Base-by-base conservation (phyloP, 2,113 vertebrate genomes). In the Dissostichus mawsoni region DNA sequence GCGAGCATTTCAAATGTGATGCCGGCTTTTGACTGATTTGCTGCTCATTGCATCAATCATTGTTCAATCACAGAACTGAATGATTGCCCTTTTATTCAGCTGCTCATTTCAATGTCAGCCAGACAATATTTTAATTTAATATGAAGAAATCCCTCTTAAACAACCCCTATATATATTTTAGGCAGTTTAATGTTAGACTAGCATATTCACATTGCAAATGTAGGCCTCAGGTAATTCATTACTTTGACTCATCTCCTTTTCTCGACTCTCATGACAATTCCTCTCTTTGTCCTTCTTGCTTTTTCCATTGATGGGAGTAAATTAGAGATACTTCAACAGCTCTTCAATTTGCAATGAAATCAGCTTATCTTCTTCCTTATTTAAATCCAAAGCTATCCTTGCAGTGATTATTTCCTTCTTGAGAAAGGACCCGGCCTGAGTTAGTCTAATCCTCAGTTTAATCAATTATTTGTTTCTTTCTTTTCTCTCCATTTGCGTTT, bases 1-100 rank as follows among this genome's bases (percentile, higher is more conserved):
- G 62, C 2, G 3, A 11, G 53, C 63, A 48, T 59, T 85, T 59
- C 18, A 76, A 87, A 84, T 55, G 72, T 65, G 52, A 74, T 36
- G 8, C 57, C 6, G 63, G 58, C 58, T 18, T 13, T 3, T 25
- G 25, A 73, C 29, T 68, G 76, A 81, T 81, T 85, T 70, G 52
- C 74, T 25, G 48, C 59, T 65, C 56, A 8, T 9, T 41, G 33
- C 8, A 66, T 82, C 82, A 52, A 51, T 84, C 82, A 59, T 36
- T 55, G 69, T 70, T 80, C 68, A 69, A 41, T 76, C 70, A 68
- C 61, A 50, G n/a, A 74, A 36, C 68, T 80, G 61, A 77, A 20
- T 59, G 55, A 72, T 57, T 56, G 67, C 18, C 58, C 47, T 76
- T 69, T 74, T 14, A 63, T 45, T 67, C 69, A 48, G 62, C 20